Base-by-base conservation (phyloP, 2,797 vertebrate species). In the Adelosebastes latens region DNA sequence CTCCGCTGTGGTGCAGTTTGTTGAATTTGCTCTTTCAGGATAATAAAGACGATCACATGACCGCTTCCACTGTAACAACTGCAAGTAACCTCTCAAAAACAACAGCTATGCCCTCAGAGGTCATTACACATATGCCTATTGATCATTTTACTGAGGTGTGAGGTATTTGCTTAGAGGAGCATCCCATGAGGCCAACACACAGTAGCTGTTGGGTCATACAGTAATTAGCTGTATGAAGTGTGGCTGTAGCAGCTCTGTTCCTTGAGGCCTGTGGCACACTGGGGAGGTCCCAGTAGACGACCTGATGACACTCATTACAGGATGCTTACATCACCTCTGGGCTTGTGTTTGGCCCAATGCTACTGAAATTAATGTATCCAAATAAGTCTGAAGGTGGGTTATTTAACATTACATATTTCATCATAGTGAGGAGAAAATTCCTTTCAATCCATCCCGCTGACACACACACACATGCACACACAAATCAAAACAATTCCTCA, bases 311-410 rank as follows among this genome's bases (percentile, higher is more conserved):
- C 31, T 59, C 16, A 61, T 75, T 75, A 75, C 55, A 32, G 39
- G 25, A 3, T 6, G 4, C 8, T 69, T 69, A 24, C 59, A 69
- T 80, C 78, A 84, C 56, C 73, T 64, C 68, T 72, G 67, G 46
- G 46, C 13, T 55, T 39, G n/a, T 56, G n/a, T 56, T 25, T 72
- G 14, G 7, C 67, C 4, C 31, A 42, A 1, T 70, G 67, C 25
- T 31, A 32, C 4, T 63, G 9, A 42, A 63, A 13, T n/a, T 14
- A n/a, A 18, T 6, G 12, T 27, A 10, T 46, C 60, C 27, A 58
- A 72, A 39, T 8, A 36, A 64, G 18, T 63, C 6, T 22, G 13
- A 36, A 27, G 42, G 24, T 61, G 16, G 8, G 16, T 18, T 29
- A 16, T 20, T 46, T 46, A 0, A 46, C 42, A 46, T 52, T 14